Percentiles rank a stretch among this genome's conserved stretches.
phyloP scores from a whole-genome alignment of 92 coral and sea anemone genomes.

The Palythoa grandis region DNA sequence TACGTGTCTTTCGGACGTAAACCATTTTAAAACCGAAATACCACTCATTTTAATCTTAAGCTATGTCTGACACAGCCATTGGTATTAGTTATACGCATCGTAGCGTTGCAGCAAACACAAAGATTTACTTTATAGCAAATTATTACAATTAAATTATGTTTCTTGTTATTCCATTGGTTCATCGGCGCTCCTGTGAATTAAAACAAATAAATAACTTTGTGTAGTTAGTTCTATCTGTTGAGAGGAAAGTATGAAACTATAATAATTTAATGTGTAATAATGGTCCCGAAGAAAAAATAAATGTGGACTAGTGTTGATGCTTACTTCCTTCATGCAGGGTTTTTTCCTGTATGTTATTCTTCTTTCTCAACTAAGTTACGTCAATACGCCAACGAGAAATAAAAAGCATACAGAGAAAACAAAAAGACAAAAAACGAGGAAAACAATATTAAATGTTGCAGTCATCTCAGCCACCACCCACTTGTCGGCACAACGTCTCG shows the following conservation, averaged over 20 bases:
- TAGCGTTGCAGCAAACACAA: neutral
- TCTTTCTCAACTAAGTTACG: too few species aligned
- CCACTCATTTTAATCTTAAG: conserved; percentile 31
- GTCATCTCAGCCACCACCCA: too few species aligned
- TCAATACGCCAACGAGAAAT: too few species aligned
- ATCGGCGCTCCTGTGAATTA: conserved; percentile 69
- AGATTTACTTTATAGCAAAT: conserved; percentile 1
- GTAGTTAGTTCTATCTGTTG: neutral
- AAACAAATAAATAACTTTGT: neutral
- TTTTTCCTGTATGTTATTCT: too few species aligned
- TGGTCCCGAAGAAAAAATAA: too few species aligned
- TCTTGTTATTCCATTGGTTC: conserved; percentile 87
- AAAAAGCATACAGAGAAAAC: too few species aligned
- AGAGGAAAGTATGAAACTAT: neutral
- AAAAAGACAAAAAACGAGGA: too few species aligned
- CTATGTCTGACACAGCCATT: conserved; percentile 39
- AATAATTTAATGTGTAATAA: neutral
- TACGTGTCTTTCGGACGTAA: conserved; percentile 18
- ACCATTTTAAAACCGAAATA: conserved; percentile 31
- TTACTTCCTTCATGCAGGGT: too few species aligned
- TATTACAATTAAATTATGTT: conserved; percentile 30
- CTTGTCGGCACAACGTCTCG: too few species aligned
- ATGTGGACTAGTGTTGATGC: too few species aligned
- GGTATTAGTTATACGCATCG: neutral
- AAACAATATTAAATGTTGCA: too few species aligned